phyloP scores from a whole-genome alignment of 2,797 vertebrate genomes.

The Acrocephalus scirpaceus region DNA sequence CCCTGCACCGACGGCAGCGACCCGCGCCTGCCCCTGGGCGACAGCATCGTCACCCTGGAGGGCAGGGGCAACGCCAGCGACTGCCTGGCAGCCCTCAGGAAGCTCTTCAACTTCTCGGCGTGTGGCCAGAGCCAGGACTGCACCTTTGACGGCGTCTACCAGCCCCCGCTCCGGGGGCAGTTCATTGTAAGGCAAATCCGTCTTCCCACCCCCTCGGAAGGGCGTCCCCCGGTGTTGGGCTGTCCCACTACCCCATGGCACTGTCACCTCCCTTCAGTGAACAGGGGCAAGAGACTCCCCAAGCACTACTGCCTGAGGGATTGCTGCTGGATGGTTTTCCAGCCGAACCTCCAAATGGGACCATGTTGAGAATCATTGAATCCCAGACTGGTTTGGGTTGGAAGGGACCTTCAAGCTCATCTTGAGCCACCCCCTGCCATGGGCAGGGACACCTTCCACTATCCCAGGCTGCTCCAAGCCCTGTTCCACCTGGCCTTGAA shows the following conservation, averaged over 20 bases:
- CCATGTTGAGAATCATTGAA: accelerated
- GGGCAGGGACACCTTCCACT: background rate
- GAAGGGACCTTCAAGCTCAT: background rate
- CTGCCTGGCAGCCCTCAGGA: conserved; percentile 76
- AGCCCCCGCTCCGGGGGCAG: conserved; percentile 78
- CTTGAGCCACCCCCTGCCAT: background rate
- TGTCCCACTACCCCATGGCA: background rate
- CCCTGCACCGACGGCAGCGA: conserved; percentile 73
- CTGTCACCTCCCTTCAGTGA: background rate
- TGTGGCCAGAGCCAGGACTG: conserved; percentile 78
- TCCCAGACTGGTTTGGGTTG: background rate
- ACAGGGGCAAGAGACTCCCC: background rate
- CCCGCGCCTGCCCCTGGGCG: background rate
- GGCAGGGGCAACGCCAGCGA: conserved; percentile 75
- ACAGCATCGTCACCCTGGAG: conserved; percentile 55
- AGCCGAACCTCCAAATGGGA: background rate
- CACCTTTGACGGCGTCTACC: conserved; percentile 81
- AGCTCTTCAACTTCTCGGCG: conserved; percentile 79
- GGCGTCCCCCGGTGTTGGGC: background rate
- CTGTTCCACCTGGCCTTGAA: background rate
- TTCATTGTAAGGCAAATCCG: conserved; percentile 80
- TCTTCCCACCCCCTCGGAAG: accelerated
- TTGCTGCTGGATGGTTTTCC: background rate
- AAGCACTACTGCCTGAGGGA: background rate
- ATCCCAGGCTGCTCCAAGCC: background rate